Percentiles rank a stretch among this genome's conserved stretches.
Conservation (phyloP, 2,113 vertebrate genomes). For the Aldabrachelys gigantea region DNA sequence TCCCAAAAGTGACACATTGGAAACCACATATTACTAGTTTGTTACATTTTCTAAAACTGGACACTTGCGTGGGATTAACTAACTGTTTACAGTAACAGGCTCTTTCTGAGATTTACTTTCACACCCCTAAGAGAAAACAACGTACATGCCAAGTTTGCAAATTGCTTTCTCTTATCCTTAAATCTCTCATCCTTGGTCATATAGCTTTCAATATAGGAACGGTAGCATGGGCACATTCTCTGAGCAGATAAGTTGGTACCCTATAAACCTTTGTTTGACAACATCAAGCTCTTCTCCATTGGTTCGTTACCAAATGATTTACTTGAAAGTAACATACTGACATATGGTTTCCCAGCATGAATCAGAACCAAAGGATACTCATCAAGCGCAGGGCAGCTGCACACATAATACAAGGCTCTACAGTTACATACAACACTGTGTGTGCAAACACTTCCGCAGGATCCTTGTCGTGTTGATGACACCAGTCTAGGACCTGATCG, state of each 20-base stretch:
- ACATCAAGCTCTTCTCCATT: neutral
- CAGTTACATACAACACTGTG: constrained; percentile 89
- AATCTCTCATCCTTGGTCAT: neutral
- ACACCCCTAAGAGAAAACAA: neutral
- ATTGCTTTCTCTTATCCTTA: neutral
- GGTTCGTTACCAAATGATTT: neutral
- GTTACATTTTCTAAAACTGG: neutral
- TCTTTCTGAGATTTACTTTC: neutral
- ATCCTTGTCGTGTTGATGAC: constrained; percentile 66
- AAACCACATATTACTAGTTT: neutral
- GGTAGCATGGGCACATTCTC: neutral
- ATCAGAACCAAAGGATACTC: constrained; percentile 86
- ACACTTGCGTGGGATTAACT: neutral
- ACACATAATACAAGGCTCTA: constrained; percentile 98
- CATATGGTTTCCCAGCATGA: neutral
- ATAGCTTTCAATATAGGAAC: neutral
- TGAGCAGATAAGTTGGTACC: fast-evolving
- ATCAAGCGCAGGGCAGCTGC: constrained; percentile 90
- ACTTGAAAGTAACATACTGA: neutral
- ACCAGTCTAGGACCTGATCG: constrained; percentile 91
- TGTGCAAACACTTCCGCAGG: constrained; percentile 79
- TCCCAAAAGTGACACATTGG: neutral
- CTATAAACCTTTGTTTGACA: neutral
- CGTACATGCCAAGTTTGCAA: neutral
- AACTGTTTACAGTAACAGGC: neutral